A percentile compares a stretch with the other conserved stretches of the same genome.
Evolutionary conservation across 2,797 vertebrate genomes (phyloP).

Genomic region (Rhodeus uyekii): DNA sequence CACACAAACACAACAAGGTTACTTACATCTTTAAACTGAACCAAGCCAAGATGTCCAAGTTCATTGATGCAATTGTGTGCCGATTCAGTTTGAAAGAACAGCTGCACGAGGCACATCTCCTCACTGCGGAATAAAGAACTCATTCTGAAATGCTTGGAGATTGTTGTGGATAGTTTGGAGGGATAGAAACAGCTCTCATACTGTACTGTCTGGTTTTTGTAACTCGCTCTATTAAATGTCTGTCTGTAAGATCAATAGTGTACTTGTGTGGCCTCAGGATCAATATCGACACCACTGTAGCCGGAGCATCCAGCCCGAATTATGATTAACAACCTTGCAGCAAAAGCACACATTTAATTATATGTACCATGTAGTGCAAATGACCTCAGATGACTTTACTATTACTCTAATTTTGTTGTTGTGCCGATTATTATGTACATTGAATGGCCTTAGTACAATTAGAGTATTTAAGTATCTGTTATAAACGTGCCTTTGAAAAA

Average conservation of each 20-base stretch:
- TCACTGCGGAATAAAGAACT: conserved; percentile 57
- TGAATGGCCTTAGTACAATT: too few species aligned
- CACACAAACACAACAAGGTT: not conserved
- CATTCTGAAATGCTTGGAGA: conserved; percentile 25
- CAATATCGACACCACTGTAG: conserved; percentile 34
- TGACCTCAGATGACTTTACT: not conserved
- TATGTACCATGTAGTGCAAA: not conserved
- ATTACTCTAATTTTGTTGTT: not conserved
- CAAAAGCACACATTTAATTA: not conserved
- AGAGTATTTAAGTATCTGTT: too few species aligned
- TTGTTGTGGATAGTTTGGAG: not conserved
- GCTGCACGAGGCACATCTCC: conserved; percentile 46
- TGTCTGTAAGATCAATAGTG: conserved; percentile 45
- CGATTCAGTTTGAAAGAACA: not conserved
- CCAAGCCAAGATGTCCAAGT: not conserved
- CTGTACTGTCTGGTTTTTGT: not conserved
- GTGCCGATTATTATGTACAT: not conserved
- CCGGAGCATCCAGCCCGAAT: not conserved
- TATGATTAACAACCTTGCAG: conserved; percentile 14
- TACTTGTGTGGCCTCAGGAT: conserved; percentile 32
- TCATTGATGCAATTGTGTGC: not conserved
- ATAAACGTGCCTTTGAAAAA: too few species aligned
- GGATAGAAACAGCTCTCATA: not conserved
- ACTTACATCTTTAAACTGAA: conserved; percentile 17
- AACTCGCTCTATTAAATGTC: not conserved